Percentiles rank a stretch among this genome's conserved stretches.
Evolutionary conservation across 2,797 vertebrate genomes (phyloP).

Genomic region (Sitta carolinensis): DNA sequence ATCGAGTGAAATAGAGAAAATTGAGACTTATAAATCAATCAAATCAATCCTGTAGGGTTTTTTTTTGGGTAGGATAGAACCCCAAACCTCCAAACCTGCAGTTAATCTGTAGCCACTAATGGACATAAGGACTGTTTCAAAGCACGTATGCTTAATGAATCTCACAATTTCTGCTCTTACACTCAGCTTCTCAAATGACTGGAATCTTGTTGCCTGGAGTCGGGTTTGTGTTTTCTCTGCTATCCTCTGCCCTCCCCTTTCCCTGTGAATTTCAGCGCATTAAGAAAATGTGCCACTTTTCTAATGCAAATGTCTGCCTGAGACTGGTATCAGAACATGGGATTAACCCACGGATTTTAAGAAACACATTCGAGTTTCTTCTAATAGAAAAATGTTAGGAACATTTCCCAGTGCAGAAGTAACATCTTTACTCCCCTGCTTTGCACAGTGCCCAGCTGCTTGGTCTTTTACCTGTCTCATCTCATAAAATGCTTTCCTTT

Average conservation of each 20-base stretch:
- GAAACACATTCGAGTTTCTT: background rate
- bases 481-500: background rate
- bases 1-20: background rate
- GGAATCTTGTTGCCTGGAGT: background rate
- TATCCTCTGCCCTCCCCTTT: background rate
- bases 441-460: background rate
- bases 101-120: background rate
- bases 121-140: background rate
- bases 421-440: background rate
- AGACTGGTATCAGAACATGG: background rate
- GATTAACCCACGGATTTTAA: background rate
- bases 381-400: background rate
- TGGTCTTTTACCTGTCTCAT: background rate
- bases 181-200: background rate
- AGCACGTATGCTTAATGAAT: fast-evolving
- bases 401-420: background rate
- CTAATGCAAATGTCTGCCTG: background rate
- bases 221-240: background rate
- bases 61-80: background rate
- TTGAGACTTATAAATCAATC: background rate
- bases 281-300: background rate
- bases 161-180: background rate
- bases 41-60: background rate
- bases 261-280: background rate
- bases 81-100: background rate